Base-by-base conservation (phyloP, 2,113 vertebrate genomes). In the Toxostoma redivivum region DNA sequence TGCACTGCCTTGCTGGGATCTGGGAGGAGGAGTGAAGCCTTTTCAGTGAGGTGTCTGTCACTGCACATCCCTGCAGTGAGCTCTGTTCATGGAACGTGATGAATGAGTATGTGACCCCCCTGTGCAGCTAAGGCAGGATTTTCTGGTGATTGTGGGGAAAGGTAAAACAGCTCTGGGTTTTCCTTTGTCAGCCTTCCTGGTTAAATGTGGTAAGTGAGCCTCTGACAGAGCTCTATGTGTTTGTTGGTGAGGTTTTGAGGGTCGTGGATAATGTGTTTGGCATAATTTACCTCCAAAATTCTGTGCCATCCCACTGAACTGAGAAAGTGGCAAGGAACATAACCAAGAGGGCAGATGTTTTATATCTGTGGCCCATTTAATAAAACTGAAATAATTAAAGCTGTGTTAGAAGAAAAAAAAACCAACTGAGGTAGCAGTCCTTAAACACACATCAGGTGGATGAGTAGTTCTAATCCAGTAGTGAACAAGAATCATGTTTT, bases 21-120 rank as follows among this genome's bases (percentile, higher is more conserved):
- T 61, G 25, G 28, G 3, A 47, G 38, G 31, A 37, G 65, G 19
- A 54, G 20, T 7, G 69, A 33, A 6, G 13, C 25, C 20, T 19
- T 24, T 65, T 15, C 27, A 22, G 11, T 20, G 70, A n/a, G 25
- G 5, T 65, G 24, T 45, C 50, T 28, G 28, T 66, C 33, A 3
- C 74, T 19, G 14, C 56, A 20, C 7, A 2, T 15, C 17, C 45
- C 47, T 40, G 3, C 6, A 5, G 35, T 3, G 51, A 79, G 70
- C 33, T 50, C 21, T 40, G 2, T 8, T 71, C 11, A 1, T 0
- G 1, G 30, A 3, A 4, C 14, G 30, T 2, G 35, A 7, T 23
- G 20, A 31, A 7, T 25, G 19, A 28, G 57, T 11, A 15, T 10
- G 50, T 5, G 5, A n/a, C n/a, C 12, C 28, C 50, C 10, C 2